phyloP scores from a whole-genome alignment of 2,113 vertebrate species.

The Hypocryptadius cinnamomeus region DNA sequence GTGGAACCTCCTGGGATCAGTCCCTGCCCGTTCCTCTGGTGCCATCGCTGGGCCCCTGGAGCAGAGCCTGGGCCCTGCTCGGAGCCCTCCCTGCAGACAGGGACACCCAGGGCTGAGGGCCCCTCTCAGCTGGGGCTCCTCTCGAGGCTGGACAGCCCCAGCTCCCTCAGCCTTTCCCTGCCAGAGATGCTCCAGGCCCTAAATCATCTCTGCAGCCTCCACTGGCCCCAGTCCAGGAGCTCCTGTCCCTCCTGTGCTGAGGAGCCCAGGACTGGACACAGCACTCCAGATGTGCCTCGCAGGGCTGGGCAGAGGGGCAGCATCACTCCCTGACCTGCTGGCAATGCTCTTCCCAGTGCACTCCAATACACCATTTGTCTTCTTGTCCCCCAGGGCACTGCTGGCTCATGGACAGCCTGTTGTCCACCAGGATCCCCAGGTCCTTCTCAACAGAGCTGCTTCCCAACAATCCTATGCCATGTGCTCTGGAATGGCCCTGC shows the following conservation, averaged over 20 bases:
- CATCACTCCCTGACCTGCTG: neutral
- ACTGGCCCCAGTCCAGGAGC: rapidly evolving
- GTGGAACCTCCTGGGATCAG: neutral
- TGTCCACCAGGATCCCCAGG: neutral
- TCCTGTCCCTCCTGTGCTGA: neutral
- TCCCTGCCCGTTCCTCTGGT: neutral
- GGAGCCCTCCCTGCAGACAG: neutral
- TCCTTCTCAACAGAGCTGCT: neutral
- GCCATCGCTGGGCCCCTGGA: neutral
- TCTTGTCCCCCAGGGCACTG: neutral
- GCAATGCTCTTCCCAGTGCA: neutral
- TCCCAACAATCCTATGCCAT: neutral
- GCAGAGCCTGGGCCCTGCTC: neutral
- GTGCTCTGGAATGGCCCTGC: neutral
- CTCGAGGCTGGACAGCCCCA: neutral
- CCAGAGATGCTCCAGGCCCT: neutral
- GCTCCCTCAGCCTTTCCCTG: neutral
- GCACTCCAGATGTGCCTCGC: neutral
- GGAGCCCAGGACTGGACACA: neutral
- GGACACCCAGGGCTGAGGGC: neutral
- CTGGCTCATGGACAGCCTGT: neutral
- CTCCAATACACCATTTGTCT: neutral
- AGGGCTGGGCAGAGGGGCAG: neutral
- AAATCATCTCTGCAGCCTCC: neutral
- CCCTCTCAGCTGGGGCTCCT: neutral